Evolutionary conservation across 2,888 invertebrate genomes (phyloP).

Genomic region (Rhingia rostrata): DNA sequence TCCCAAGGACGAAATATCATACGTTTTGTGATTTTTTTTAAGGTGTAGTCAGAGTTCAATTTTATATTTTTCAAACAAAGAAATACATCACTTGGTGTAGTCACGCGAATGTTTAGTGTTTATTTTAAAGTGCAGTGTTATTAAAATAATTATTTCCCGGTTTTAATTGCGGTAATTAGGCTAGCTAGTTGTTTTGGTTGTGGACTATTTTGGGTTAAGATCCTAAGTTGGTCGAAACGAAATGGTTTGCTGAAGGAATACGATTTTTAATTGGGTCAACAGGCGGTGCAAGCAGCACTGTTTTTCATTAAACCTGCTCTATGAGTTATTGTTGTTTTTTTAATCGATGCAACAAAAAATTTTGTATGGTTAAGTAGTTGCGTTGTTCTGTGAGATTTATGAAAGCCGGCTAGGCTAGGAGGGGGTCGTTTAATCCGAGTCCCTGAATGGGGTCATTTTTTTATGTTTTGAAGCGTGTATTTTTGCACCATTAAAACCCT

Average conservation of each 20-base stretch:
- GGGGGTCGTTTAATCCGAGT: too few relatives aligned
- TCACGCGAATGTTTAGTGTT: conserved; percentile 55
- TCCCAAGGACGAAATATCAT: conserved; percentile 24
- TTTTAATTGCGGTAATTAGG: conserved; percentile 33
- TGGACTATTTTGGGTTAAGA: not conserved
- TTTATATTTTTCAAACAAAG: not conserved
- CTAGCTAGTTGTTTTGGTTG: not conserved
- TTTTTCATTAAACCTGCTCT: too few relatives aligned
- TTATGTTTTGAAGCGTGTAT: too few relatives aligned
- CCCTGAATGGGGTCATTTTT: too few relatives aligned
- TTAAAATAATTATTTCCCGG: conserved; percentile 31
- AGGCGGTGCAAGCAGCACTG: not conserved
- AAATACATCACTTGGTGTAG: conserved; percentile 11
- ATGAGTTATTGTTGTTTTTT: too few relatives aligned
- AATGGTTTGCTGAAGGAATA: not conserved
- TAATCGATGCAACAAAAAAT: too few relatives aligned
- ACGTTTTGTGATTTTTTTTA: not conserved
- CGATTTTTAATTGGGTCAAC: conserved; percentile 4
- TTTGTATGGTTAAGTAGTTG: too few relatives aligned
- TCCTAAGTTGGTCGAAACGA: not conserved
- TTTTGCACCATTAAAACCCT: too few relatives aligned
- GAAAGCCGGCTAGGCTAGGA: too few relatives aligned
- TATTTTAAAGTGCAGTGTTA: conserved; percentile 1
- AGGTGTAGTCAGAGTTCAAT: not conserved
- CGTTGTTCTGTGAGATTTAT: too few relatives aligned